These are phyloP conservation scores for Hydrocynus forskahlii DNA, from an alignment of 2,797 vertebrate species.

Conservation along the genomic window DNA sequence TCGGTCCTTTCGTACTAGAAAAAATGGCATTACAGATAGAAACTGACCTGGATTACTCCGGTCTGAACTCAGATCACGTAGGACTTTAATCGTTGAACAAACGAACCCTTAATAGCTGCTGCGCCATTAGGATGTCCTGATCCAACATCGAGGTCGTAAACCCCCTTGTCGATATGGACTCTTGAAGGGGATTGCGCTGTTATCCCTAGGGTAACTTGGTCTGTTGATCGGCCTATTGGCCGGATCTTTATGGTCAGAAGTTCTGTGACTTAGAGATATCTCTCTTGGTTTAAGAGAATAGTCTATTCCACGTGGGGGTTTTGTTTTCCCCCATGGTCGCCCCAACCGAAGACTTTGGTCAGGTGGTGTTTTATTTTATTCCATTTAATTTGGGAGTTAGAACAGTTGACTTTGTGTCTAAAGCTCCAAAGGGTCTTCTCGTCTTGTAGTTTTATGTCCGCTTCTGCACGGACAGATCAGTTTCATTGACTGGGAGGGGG, in stretches of 20 bases:
- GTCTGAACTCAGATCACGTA: slow-evolving; percentile 76
- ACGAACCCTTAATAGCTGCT: slow-evolving; percentile 68
- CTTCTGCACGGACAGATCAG: slow-evolving; percentile 72
- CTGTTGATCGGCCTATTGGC: slow-evolving; percentile 58
- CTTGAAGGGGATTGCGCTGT: slow-evolving; percentile 74
- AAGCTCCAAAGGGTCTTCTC: slow-evolving; percentile 80
- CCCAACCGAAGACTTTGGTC: slow-evolving; percentile 62
- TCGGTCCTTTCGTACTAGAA: slow-evolving; percentile 42
- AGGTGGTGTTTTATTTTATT: too few species aligned
- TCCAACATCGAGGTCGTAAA: slow-evolving; percentile 81
- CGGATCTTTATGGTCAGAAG: slow-evolving; percentile 63
- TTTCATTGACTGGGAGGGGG: slow-evolving; percentile 67
- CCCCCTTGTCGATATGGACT: slow-evolving; percentile 71
- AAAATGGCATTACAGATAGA: too few species aligned
- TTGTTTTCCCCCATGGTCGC: slow-evolving; percentile 64
- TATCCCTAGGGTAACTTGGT: slow-evolving; percentile 79
- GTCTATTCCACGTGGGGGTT: slow-evolving; percentile 58
- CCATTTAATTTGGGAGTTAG: too few species aligned
- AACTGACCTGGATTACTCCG: slow-evolving; percentile 21
- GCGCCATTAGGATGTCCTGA: slow-evolving; percentile 72
- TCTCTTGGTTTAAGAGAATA: slow-evolving; percentile 8
- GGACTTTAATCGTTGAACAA: slow-evolving; percentile 77
- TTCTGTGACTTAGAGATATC: slow-evolving; percentile 60
- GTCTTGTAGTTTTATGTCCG: slow-evolving; percentile 59
- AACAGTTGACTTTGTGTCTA: slow-evolving; percentile 33